These are phyloP conservation scores for Elachura formosa DNA, from an alignment of 2,113 vertebrate species.

Conservation along the genomic window DNA sequence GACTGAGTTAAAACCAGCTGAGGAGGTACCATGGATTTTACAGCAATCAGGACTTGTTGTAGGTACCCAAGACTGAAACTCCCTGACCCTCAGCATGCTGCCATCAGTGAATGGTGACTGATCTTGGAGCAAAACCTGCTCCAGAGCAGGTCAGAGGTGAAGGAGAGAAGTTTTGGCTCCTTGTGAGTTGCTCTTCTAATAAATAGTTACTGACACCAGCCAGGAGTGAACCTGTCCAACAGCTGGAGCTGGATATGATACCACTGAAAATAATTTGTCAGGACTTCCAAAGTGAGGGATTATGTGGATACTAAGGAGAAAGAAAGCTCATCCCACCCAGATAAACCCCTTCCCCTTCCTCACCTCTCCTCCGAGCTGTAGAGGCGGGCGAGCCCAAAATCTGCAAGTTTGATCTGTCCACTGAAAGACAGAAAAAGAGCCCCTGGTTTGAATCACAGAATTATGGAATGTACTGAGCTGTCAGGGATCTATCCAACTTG, in stretches of 20 bases:
- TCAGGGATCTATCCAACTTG: neutral
- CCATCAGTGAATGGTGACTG: neutral
- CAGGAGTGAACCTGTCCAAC: neutral
- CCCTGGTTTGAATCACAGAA: neutral
- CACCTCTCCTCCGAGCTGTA: conserved; percentile 98
- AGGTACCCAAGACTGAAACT: neutral
- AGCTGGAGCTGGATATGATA: neutral
- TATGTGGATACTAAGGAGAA: neutral
- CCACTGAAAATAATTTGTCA: neutral
- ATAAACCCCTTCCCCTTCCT: neutral
- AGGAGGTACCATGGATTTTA: fast-evolving
- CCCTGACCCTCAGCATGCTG: neutral
- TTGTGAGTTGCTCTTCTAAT: neutral
- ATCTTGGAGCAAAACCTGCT: neutral
- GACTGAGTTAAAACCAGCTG: neutral
- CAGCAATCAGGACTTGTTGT: neutral
- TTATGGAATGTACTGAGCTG: neutral
- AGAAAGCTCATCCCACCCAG: neutral
- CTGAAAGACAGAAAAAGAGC: conserved; percentile 65
- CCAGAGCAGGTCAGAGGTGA: neutral
- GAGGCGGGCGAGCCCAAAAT: conserved; percentile 95
- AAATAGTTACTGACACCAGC: neutral
- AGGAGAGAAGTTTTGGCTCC: neutral
- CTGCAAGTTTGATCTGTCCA: conserved; percentile 95
- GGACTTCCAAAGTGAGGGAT: neutral